Conservation (phyloP, 2,797 vertebrate species). For the Enteromius anoplus region DNA sequence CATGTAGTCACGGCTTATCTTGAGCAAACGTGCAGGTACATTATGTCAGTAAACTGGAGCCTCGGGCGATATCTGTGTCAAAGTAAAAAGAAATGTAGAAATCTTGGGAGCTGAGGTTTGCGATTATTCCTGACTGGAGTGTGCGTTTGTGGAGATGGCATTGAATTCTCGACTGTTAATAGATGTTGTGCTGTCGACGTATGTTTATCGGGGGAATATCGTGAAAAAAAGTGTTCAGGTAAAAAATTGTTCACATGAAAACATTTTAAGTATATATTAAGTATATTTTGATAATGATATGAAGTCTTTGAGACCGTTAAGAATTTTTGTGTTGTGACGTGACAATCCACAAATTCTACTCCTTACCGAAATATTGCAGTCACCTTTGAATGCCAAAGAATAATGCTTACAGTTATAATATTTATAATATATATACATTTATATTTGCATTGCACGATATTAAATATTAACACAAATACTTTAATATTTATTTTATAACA, state of each 20-base stretch:
- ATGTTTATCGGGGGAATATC: background rate
- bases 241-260: background rate
- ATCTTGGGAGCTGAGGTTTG: background rate
- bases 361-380: background rate
- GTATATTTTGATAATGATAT: background rate
- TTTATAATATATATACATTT: background rate
- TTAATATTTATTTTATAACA: background rate
- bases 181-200: background rate
- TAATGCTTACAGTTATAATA: background rate
- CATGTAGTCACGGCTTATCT: conserved; percentile 34
- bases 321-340: background rate
- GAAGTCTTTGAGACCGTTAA: background rate
- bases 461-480: background rate
- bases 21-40: conserved; percentile 17
- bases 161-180: conserved; percentile 11
- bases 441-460: background rate
- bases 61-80: conserved; percentile 22
- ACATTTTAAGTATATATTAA: background rate
- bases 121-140: background rate
- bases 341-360: background rate
- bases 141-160: conserved; percentile 7
- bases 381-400: background rate
- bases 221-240: background rate
- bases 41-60: conserved; percentile 19
- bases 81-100: conserved; percentile 30